Conservation (phyloP, 2,113 vertebrate species). For the Nannospalax galili region DNA sequence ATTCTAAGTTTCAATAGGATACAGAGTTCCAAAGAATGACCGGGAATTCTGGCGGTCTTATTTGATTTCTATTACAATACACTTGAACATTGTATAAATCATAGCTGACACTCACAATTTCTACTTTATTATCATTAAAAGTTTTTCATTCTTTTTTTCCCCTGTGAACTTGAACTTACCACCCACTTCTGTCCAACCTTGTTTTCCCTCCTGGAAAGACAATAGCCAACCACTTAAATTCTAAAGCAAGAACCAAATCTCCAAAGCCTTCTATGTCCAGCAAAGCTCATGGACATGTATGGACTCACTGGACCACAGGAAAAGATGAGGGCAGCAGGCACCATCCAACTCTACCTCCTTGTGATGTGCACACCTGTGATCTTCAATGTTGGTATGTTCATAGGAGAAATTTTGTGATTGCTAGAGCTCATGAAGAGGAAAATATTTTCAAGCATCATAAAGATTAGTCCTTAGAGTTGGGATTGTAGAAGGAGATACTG, state of each 20-base stretch:
- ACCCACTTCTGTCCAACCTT: neutral
- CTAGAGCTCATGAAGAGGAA: neutral
- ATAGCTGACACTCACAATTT: neutral
- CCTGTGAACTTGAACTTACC: neutral
- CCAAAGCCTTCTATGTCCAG: neutral
- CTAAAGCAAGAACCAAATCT: neutral
- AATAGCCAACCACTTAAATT: neutral
- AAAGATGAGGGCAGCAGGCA: accelerated
- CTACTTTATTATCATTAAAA: neutral
- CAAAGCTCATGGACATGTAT: neutral
- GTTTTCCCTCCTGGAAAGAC: neutral
- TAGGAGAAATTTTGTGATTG: neutral
- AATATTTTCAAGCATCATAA: neutral
- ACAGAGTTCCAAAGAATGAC: neutral
- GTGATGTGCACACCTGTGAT: neutral
- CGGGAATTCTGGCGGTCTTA: neutral
- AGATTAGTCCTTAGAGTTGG: neutral
- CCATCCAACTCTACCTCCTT: neutral
- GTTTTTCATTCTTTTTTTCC: neutral
- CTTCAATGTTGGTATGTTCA: neutral
- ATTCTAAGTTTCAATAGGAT: neutral
- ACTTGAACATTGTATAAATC: neutral
- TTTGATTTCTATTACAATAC: slow-evolving; percentile 17
- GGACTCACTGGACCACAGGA: accelerated
- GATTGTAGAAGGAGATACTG: neutral